These are phyloP conservation scores for Drosophila longiperda DNA, from an alignment of 2,888 invertebrate genomes.

Conservation along the genomic window DNA sequence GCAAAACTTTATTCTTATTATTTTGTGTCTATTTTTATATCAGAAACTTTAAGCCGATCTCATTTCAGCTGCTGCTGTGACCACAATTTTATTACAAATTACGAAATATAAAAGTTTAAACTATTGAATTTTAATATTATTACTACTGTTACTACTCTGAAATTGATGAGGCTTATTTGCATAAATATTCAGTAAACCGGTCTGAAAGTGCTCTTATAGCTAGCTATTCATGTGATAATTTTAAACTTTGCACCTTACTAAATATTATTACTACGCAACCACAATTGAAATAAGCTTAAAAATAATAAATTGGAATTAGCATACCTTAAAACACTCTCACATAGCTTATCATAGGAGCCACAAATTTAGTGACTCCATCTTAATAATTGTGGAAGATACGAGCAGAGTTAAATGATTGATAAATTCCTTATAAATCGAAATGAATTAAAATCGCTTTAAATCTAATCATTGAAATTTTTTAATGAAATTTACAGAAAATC, in stretches of 20 bases:
- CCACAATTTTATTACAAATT: neutral
- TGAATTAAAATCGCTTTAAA: neutral
- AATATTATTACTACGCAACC: neutral
- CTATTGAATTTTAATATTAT: too few species aligned
- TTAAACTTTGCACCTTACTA: neutral
- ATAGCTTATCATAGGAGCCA: neutral
- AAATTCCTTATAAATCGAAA: neutral
- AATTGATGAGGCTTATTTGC: neutral
- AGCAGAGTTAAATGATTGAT: neutral
- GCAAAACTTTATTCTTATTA: neutral
- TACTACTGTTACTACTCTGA: too few species aligned
- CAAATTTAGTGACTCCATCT: neutral
- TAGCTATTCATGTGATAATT: neutral
- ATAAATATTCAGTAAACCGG: neutral
- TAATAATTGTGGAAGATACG: neutral
- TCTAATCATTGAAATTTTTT: neutral
- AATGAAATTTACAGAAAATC: conserved; percentile 84
- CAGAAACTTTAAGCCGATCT: neutral
- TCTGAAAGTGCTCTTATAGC: neutral
- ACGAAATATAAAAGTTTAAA: neutral
- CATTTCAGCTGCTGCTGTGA: neutral
- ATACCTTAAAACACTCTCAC: neutral
- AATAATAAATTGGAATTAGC: too few species aligned
- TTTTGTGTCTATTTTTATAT: neutral
- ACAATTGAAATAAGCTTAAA: neutral